Base-by-base conservation (phyloP, 2,113 vertebrate species). In the Lutjanus erythropterus region DNA sequence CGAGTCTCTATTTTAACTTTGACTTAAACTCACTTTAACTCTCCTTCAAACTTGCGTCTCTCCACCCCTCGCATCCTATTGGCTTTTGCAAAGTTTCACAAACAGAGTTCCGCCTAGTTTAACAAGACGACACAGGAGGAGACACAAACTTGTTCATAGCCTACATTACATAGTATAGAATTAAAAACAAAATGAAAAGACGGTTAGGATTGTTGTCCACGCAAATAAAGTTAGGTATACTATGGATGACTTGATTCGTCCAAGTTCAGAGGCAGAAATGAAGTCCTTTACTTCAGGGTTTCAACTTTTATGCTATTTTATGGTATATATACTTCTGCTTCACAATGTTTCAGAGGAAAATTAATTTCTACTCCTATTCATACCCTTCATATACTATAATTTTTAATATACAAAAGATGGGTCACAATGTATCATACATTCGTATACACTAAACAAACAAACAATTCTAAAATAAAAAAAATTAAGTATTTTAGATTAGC, bases 1-100 rank as follows among this genome's bases (percentile, higher is more conserved):
- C 15, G 7, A 42, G 21, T 2, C 11, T 27, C 29, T 60, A 7
- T 29, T 75, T 83, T 58, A n/a, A n/a, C 29, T 59, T 50, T 53
- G n/a, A n/a, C n/a, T 33, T 21, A 31, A 23, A n/a, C n/a, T n/a
- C 23, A 52, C 41, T 50, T 73, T 18, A 49, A 67, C 31, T 59
- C 31, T 29, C 21, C 9, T 18, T 16, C 41, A 2, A 4, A 21
- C 16, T 33, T 18, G 2, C 16, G 11, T 64, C 47, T 84, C 86
- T 82, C 88, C 91, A 44, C 89, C 90, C 81, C 83, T 80, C 39
- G 1, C 33, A 6, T 49, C 52, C 50, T 3, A 84, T 88, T 92
- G 87, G 88, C 81, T 55, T 82, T 25, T 25, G 6, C 14, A 23
- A 69, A 21, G 18, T 55, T 61, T 49, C 25, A 50, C 42, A 16